Conservation (phyloP, 2,888 invertebrate species). For the Cheiracanthium punctorium region DNA sequence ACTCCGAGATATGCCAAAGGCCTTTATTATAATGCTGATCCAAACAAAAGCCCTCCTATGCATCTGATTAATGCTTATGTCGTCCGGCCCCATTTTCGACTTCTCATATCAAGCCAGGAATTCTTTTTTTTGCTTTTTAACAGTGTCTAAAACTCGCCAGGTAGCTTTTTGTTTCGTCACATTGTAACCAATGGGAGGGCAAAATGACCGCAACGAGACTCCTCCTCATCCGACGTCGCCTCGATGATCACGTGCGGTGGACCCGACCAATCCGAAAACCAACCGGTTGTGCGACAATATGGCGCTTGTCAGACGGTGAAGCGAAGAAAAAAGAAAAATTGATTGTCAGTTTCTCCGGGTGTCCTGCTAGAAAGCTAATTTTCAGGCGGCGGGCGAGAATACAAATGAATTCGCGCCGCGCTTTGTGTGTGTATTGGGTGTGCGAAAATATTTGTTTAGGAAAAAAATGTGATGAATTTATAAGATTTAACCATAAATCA, state of each 20-base stretch:
- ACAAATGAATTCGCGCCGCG: not conserved
- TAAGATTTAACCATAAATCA: not conserved
- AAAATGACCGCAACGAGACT: conserved; percentile 24
- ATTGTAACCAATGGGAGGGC: conserved; percentile 57
- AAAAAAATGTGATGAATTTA: not conserved
- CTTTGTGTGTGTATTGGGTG: not conserved
- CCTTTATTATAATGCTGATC: conserved; percentile 50
- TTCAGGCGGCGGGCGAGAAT: not conserved
- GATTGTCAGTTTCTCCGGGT: not conserved
- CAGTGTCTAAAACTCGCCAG: conserved; percentile 26
- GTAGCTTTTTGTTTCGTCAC: conserved; percentile 41
- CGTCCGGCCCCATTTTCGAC: conserved; percentile 48
- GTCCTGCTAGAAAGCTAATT: conserved; percentile 7
- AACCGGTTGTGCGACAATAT: conserved; percentile 39
- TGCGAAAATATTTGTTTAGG: not conserved
- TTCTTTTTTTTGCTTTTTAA: conserved; percentile 29
- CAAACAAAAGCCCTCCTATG: conserved; percentile 59
- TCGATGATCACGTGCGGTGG: conserved; percentile 40
- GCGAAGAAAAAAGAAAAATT: not conserved
- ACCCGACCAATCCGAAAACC: conserved; percentile 30
- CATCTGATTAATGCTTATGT: conserved; percentile 60
- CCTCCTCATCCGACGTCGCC: conserved; percentile 39
- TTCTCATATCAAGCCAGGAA: conserved; percentile 42
- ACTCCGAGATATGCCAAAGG: conserved; percentile 5
- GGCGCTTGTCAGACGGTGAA: conserved; percentile 30